Conservation (phyloP, 30 jellyfish, hydroid and myxozoan species). For the Rhopilema esculentum region DNA sequence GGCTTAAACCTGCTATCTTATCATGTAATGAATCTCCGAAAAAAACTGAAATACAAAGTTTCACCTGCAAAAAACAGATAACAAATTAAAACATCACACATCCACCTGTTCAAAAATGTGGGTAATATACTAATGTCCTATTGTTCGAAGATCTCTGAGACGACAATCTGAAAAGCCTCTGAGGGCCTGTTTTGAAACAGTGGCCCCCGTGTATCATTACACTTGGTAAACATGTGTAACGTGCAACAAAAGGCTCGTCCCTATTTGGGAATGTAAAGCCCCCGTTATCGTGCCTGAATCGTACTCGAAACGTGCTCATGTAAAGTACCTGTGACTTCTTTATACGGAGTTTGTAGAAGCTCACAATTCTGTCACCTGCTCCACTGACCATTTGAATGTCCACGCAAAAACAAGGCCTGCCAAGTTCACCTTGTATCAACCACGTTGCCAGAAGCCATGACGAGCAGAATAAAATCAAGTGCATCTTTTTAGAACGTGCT, state of each 20-base stretch:
- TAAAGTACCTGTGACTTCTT: constrained; percentile 66
- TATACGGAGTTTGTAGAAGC: constrained; percentile 28
- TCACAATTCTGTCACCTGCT: constrained; percentile 67
- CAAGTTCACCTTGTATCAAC: constrained; percentile 18
- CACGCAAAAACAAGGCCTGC: constrained; percentile 49
- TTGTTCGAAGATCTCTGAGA: not conserved
- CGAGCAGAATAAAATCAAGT: not conserved
- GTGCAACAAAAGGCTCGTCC: not conserved
- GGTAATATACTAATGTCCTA: not conserved
- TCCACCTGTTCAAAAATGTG: not conserved
- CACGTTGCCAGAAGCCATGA: constrained; percentile 25
- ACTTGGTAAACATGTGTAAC: not conserved
- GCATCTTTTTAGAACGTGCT: not conserved
- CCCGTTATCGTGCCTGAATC: constrained; percentile 16
- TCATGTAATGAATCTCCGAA: too few relatives aligned
- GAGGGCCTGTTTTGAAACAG: not conserved
- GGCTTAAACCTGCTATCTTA: too few relatives aligned
- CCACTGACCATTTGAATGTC: constrained; percentile 37
- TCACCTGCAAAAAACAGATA: not conserved
- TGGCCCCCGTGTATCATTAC: not conserved
- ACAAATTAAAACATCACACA: not conserved
- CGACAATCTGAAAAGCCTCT: not conserved
- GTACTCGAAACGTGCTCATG: constrained; percentile 46
- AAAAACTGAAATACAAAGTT: not conserved
- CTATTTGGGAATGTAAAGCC: not conserved